Evolutionary conservation across 2,888 invertebrate genomes (phyloP), one percentile per base, ranked within the genome.

Genomic region (Rhagonycha lutea): DNA sequence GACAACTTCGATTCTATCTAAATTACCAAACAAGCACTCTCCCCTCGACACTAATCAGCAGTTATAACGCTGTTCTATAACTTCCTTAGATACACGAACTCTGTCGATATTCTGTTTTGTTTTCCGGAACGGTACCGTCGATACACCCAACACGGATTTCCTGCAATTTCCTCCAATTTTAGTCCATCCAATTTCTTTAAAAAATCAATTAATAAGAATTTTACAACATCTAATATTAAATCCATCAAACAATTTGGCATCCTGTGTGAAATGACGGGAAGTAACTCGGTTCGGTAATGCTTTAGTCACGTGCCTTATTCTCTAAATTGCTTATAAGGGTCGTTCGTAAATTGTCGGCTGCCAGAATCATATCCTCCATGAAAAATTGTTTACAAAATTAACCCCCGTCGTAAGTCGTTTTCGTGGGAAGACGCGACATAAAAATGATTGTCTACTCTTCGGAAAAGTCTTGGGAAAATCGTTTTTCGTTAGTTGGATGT

Each of bases 341-440:
- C 81, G 81, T 78, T 81, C 75, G 81, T 80, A 84, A 84, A 85
- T 86, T 85, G 85, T 84, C 83, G 82, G 82, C 84, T 84, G 84
- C 85, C 85, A 84, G 82, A 85, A 83, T 84, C 85, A 85, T 84
- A 84, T 84, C 83, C 84, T 84, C 83, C 83, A 81, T 86, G 86
- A 86, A 86, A 86, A 85, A 86, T 86, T 84, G 82, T 82, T 81
- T 82, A 76, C 73, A 76, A 81, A 80, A 80, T 73, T 70, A 60
- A 65, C 71, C 67, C 72, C 72, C 69, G 29, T 8, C 26, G 61
- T 23, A 28, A 10, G 47, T 47, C 47, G 47, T 47, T 47, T 69
- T 69, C 77, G 77, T 77, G 77, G 74, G 77, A 77, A 74, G 74
- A 72, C 68, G 73, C 68, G 73, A 14, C 24, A 67, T 26, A n/a